Conservation (phyloP, 2,888 invertebrate genomes). For the Xestia c-nigrum region DNA sequence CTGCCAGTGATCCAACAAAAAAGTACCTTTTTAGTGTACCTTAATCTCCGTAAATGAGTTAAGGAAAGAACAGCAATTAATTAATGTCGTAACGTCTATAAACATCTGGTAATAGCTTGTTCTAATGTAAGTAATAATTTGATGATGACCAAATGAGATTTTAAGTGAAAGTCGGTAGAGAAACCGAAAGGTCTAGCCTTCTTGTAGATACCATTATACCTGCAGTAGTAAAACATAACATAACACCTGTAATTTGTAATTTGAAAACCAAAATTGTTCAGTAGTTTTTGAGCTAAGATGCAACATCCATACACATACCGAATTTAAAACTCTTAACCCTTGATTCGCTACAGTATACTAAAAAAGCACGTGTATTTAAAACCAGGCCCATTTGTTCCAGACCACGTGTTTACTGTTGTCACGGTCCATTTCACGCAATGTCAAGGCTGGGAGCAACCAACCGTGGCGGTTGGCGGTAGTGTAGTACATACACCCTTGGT, state of each 20-base stretch:
- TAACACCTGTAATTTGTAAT: no score
- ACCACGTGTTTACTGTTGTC: slow-evolving; percentile 39
- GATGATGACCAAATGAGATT: slow-evolving; percentile 36
- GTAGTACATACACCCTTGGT: slow-evolving; percentile 32
- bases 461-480: slow-evolving; percentile 22
- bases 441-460: slow-evolving; percentile 63
- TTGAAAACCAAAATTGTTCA: no score
- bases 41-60: not conserved
- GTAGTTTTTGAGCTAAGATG: not conserved
- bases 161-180: slow-evolving; percentile 41
- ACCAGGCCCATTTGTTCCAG: not conserved
- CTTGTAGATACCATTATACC: not conserved
- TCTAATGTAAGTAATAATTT: slow-evolving; percentile 40
- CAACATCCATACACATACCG: not conserved
- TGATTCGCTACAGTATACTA: no score
- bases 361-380: slow-evolving; percentile 16
- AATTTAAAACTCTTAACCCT: not conserved
- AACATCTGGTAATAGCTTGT: slow-evolving; percentile 17
- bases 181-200: slow-evolving; percentile 19
- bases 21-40: not conserved
- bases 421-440: slow-evolving; percentile 61
- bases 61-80: slow-evolving; percentile 7
- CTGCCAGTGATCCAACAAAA: not conserved
- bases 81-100: slow-evolving; percentile 6
- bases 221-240: not conserved